Base-by-base conservation (phyloP, 2,888 invertebrate genomes). In the Epistrophella euchroma region DNA sequence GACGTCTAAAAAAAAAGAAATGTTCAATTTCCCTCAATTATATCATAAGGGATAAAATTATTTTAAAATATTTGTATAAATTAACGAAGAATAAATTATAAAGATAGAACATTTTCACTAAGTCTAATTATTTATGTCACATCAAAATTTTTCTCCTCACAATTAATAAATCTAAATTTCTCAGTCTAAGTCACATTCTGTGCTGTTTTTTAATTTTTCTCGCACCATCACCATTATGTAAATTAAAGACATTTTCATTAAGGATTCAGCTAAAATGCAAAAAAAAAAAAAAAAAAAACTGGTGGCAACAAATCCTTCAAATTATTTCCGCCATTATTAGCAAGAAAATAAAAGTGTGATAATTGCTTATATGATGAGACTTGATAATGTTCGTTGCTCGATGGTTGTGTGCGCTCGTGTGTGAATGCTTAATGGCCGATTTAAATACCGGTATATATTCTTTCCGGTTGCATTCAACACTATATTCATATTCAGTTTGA, bases 371-470 rank as follows among this genome's bases (percentile, higher is more conserved):
- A 50, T 47, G 50, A 52, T 19, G 52, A n/a, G 11, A 50, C 35
- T 52, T 13, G 22, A 25, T 52, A 37, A 10, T n/a, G 25, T 73
- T 68, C 15, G 66, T 66, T 11, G 32, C 9, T 28, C 28, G 2
- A 7, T 66, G 58, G 35, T 19, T n/a, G 13, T 79, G 74, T 75
- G 75, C 62, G 70, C 62, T 62, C 74, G 55, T 75, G 80, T 75
- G 62, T 70, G 25, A 75, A 17, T 64, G 13, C 75, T 56, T 62
- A 81, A 75, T 81, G 74, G 70, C 25, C 68, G 70, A 75, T 81
- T 81, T 70, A 75, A 81, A 75, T 75, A 75, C 74, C 55, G 43
- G 74, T 43, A 25, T 43, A 25, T 55, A 50, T 55, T 52, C 73
- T 74, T 79, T 74, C 68, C 73, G 68, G 37, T 60, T 60, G 47